Evolutionary conservation across 2,888 invertebrate species (phyloP).

Genomic region (Mycalesis mineus): DNA sequence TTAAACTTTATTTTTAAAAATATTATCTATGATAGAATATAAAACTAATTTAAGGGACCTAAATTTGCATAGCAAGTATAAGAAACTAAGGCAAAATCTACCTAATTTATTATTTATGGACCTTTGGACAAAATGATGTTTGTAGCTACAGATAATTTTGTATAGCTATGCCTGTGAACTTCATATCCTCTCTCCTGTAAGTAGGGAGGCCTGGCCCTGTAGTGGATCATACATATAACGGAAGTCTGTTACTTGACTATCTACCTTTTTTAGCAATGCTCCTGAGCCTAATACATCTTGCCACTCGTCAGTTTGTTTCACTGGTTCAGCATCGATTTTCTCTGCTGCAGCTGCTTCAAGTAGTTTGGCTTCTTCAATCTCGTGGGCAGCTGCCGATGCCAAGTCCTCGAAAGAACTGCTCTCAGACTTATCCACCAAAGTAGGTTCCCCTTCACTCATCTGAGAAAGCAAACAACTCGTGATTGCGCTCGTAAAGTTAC

Average conservation of each 20-base stretch:
- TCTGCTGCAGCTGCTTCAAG: constrained; percentile 60
- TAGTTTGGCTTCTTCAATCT: constrained; percentile 71
- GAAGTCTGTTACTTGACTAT: not conserved
- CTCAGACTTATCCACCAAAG: constrained; percentile 78
- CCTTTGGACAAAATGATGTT: too few species aligned
- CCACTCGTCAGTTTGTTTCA: constrained; percentile 73
- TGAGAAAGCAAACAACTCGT: constrained; percentile 52
- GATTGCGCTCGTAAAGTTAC: constrained; percentile 37
- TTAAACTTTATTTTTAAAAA: too few species aligned
- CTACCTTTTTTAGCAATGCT: constrained; percentile 80
- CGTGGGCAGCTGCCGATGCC: constrained; percentile 77
- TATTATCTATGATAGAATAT: too few species aligned
- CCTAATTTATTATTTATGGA: too few species aligned
- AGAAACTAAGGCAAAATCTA: too few species aligned
- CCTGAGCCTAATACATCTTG: constrained; percentile 89
- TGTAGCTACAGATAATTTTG: too few species aligned
- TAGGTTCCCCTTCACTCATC: constrained; percentile 70
- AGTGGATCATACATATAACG: too few species aligned
- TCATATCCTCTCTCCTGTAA: too few species aligned
- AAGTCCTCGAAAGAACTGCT: constrained; percentile 83
- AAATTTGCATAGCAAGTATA: too few species aligned
- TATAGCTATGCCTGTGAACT: too few species aligned
- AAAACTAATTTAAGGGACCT: too few species aligned
- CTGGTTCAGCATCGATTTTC: constrained; percentile 45
- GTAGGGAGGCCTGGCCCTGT: too few species aligned